Evolutionary conservation across 2,113 vertebrate species (phyloP).

Genomic region (zebrafish (Danio rerio)): DNA sequence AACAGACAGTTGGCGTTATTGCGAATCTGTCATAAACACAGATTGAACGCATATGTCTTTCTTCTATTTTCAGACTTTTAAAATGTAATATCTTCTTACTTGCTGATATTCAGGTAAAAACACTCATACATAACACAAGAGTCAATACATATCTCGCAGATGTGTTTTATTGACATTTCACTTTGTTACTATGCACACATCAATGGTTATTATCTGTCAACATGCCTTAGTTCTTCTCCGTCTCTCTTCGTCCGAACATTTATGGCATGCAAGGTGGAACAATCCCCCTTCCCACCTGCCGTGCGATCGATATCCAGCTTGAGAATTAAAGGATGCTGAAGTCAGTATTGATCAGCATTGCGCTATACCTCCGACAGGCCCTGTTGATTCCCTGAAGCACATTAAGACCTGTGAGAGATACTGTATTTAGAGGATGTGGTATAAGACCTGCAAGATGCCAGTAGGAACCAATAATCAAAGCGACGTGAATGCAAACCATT

Average conservation of each 20-base stretch:
- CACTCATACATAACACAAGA: neutral
- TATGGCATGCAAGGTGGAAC: conserved; percentile 31
- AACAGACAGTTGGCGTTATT: conserved; percentile 14
- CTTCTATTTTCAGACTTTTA: neutral
- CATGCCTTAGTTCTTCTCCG: neutral
- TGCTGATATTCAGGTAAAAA: neutral
- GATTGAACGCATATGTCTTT: neutral
- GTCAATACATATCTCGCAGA: neutral
- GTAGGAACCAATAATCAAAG: neutral
- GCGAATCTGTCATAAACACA: conserved; percentile 20
- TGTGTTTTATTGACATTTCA: conserved; percentile 17
- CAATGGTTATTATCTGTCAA: conserved; percentile 20
- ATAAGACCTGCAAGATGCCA: conserved; percentile 14
- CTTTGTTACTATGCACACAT: conserved; percentile 9
- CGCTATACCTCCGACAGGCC: conserved; percentile 46
- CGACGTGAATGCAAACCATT: no score
- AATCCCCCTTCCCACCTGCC: conserved; percentile 56
- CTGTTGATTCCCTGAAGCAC: conserved; percentile 47
- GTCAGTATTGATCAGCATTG: conserved; percentile 71
- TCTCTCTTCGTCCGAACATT: conserved; percentile 4
- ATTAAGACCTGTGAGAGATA: conserved; percentile 42
- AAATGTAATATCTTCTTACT: neutral
- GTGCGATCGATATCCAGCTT: conserved; percentile 67
- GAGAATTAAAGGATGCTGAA: conserved; percentile 73
- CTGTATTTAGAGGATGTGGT: neutral